These are phyloP conservation scores for Cherax quadricarinatus DNA, from an alignment of 1,140 invertebrate species.

Conservation along the genomic window DNA sequence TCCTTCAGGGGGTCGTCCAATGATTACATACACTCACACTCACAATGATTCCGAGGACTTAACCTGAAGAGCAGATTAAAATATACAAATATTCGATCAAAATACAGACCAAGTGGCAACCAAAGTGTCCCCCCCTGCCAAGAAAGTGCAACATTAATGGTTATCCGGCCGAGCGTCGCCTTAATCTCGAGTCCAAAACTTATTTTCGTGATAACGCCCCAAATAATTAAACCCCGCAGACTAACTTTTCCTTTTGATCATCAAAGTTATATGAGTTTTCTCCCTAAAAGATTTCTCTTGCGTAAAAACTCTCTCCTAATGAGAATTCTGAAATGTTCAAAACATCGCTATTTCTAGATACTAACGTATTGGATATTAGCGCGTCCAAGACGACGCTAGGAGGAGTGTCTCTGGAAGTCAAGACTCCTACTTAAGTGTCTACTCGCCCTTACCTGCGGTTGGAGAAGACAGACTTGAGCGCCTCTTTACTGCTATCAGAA, in stretches of 20 bases:
- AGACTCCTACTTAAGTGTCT: not conserved
- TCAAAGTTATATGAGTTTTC: conserved; percentile 73
- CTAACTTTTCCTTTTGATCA: conserved; percentile 72
- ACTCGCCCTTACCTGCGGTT: not conserved
- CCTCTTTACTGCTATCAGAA: not conserved
- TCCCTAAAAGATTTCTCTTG: conserved; percentile 69
- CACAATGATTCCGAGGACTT: too few relatives aligned
- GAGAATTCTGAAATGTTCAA: conserved; percentile 71
- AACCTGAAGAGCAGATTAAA: not conserved
- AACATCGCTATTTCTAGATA: conserved; percentile 65
- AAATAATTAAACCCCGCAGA: conserved; percentile 72
- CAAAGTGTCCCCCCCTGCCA: not conserved
- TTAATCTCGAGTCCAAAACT: conserved; percentile 64
- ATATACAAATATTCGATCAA: not conserved
- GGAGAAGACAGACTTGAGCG: not conserved
- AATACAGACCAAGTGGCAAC: not conserved
- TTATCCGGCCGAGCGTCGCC: conserved; percentile 47
- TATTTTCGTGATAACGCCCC: conserved; percentile 69
- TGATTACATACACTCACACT: too few relatives aligned
- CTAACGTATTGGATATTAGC: conserved; percentile 56
- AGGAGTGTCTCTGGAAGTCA: not conserved
- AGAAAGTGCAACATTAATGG: conserved; percentile 56
- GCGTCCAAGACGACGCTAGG: not conserved
- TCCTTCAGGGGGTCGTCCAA: too few relatives aligned
- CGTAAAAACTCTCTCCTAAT: conserved; percentile 67